Base-by-base conservation (phyloP, 2,888 invertebrate genomes). In the Drosophila quasianomalipes region DNA sequence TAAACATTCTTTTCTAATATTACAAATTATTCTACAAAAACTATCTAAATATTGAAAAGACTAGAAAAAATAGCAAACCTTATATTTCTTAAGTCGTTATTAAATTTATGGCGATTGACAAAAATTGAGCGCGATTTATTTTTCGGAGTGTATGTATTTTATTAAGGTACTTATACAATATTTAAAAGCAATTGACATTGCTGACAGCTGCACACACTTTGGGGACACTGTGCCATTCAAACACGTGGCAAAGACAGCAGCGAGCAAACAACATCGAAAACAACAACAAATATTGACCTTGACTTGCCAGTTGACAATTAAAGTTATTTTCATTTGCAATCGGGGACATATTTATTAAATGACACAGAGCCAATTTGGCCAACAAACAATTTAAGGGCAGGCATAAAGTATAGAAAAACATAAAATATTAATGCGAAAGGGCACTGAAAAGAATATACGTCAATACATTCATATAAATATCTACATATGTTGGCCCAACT, bases 301-400 rank as follows among this genome's bases (percentile, higher is more conserved):
- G 85, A 79, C 79, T 81, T 76, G 74, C 67, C 79, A 71, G 71
- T 67, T 76, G 75, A 57, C 83, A 87, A 85, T 85, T 85, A 83
- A 79, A 87, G 85, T 87, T 85, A 87, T 87, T 80, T 85, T 78
- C 69, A 81, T 78, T 82, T 71, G 80, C 73, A 62, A 55, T 70
- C 58, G 70, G 73, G 82, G 73, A 80, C 74, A 75, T 74, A 69
- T 80, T 77, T 74, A 58, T 82, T 73, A 67, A 67, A 80, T 59
- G 61, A 76, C 59, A 31, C 76, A 67, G 16, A 19, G 22, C 16
- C 60, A 39, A 63, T 57, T 63, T 63, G 62, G 47, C 28, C 60
- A 47, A 44, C 59, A 66, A 47, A 31, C 16, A 65, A 12, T 37
- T 0, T 44, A 41, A 14, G 22, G 30, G 31, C 54, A 64, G 62